Evolutionary conservation across 2,888 invertebrate species (phyloP), one percentile per base, ranked within the genome.

Genomic region (Monopis laevigella): DNA sequence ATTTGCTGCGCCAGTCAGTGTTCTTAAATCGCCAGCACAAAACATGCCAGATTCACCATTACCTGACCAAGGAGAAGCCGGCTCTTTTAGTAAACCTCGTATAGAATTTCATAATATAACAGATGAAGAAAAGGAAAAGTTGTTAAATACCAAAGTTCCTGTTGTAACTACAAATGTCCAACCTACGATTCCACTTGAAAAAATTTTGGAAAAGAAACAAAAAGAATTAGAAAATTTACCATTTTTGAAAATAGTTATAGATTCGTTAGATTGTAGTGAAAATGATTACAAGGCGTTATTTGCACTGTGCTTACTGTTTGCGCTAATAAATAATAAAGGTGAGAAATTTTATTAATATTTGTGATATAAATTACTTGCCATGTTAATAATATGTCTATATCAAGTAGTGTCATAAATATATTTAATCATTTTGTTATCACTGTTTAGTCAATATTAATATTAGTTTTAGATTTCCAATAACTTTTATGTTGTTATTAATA

Each of bases 241-340:
- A 1, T 97, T 97, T 72, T 78, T 98, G 50, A 93, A 96, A 65
- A 92, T 94, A 3, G 88, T 98, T 38, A 82, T 96, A 45, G 89
- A 90, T 53, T 89, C 95, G 0, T 78, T 98, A 50, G 92, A 93
- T 58, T 94, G 95, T 61, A 84, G 83, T 8, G 96, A 96, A 60
- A 97, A 97, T 69, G 98, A 99, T 80, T 98, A 98, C 62, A 87
- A 92, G 34, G 90, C 97, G 4, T 80, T 99, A 45, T 93, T 98
- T 65, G 90, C 92, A 2, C 82, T 98, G 11, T 94, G 96, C 69
- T 82, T 98, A 45, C 84, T 98, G 28, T 96, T 96, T 66, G 96
- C 98, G 10, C 86, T 98, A 70, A 92, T 92, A 45, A 92, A 92
- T 63, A 99, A 98, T 77, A 86, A 88, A 87, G 97, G 98, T 97